Base-by-base conservation (phyloP, 2,797 vertebrate species). In the Galagoides demidoff region DNA sequence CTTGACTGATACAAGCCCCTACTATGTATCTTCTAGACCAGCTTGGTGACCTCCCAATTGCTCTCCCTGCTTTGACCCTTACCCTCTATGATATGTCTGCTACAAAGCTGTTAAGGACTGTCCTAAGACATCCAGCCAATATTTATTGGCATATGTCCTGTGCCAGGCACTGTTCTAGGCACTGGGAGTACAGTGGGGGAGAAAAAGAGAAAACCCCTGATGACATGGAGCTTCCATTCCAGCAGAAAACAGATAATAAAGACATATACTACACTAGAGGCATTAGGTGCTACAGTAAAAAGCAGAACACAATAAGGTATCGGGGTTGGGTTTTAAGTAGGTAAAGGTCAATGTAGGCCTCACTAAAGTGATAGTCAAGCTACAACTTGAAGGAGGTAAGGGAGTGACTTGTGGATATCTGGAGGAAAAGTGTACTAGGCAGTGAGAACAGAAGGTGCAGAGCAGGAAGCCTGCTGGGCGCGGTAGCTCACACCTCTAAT, bases 211-310 rank as follows among this genome's bases (percentile, higher is more conserved):
- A 79, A 83, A 57, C 7, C 29, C 39, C 5, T 10, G 1, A 22
- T 17, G 29, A 45, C 59, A 20, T 0, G 25, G 31, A 22, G 23
- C 43, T 86, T 70, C 57, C 68, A 29, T 12, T 90, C 55, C 61
- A 25, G 1, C 49, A 13, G 20, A 25, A 68, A 73, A 64, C 2
- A 55, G 61, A 11, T 6, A 29, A 73, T 1, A 23, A 59, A 20
- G 34, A 61, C 43, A 19, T 0, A 22, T 5, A 52, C 13, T 12
- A 3, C 1, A 17, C 29, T 6, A 55, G 29, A 31, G 17, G 39
- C 4, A 12, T 25, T 22, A 70, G 59, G 19, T 3, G 5, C 31
- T 27, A 79, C 7, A 27, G 39, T 19, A 25, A 85, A 61, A 85
- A 84, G 78, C 27, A 70, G 25, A 83, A 71, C 4, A 31, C 9